Base-by-base conservation (phyloP, 2,113 vertebrate species). In the Etheostoma spectabile region DNA sequence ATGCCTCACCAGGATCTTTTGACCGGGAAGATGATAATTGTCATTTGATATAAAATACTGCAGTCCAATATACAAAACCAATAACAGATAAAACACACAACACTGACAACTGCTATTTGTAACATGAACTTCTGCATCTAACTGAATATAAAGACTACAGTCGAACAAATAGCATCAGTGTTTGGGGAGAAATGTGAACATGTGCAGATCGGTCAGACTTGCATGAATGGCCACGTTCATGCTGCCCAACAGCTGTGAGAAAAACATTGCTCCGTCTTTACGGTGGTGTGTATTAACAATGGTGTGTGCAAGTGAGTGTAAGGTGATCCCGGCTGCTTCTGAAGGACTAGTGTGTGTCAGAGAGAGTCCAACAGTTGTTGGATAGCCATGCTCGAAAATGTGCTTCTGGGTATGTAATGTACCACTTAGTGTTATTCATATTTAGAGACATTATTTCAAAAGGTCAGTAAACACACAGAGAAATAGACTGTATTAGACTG, bases 271-370 rank as follows among this genome's bases (percentile, higher is more conserved):
- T 75, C n/a, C 2, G n/a, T 46, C 61, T 33, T 55, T 68, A 55
- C 3, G 52, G 10, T 3, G 61, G 21, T 67, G 33, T 4, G 16
- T 42, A 22, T 42, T n/a, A n/a, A n/a, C n/a, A n/a, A n/a, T n/a
- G n/a, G n/a, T n/a, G n/a, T n/a, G n/a, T n/a, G n/a, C 12, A 12
- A 30, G 46, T 51, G 69, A 65, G 56, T 74, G 82, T 79, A 90
- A 91, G 59, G 22, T 75, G 90, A 90, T 83, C 81, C 77, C 48
- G 73, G 19, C 27, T 18, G 45, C 24, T 30, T 52, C 21, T 79
- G 21, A 74, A 57, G 30, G 65, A 80, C 46, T 33, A n/a, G 52
- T 61, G 72, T 62, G 13, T 33, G 60, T 72, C 27, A 0, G 8
- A 30, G 53, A 4, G 27, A 62, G 52, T 35, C 57, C 35, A 48